Percentiles rank a stretch among this genome's conserved stretches.
These are phyloP conservation scores for Eupithecia exiguata DNA, from an alignment of 2,888 invertebrate genomes.

Conservation along the genomic window DNA sequence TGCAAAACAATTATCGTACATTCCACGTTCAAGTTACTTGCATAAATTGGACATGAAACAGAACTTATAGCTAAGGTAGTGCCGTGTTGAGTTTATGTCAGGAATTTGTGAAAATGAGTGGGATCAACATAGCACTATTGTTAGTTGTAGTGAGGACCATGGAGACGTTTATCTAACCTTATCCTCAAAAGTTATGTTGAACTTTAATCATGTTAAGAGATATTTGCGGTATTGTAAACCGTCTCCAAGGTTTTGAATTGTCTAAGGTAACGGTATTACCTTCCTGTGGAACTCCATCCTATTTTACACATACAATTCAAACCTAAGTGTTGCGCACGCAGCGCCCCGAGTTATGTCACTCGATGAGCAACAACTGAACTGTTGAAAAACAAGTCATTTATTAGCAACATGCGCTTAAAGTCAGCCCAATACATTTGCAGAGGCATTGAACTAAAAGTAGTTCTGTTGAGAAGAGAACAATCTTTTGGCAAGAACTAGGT, in stretches of 20 bases:
- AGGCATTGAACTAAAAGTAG: slow-evolving; percentile 54
- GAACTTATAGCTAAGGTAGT: slow-evolving; percentile 62
- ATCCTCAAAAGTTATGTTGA: slow-evolving; percentile 1
- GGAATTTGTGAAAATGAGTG: slow-evolving; percentile 40
- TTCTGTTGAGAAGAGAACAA: slow-evolving; percentile 17
- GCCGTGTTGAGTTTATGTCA: slow-evolving; percentile 61
- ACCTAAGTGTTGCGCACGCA: slow-evolving; percentile 83
- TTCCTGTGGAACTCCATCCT: slow-evolving; percentile 80
- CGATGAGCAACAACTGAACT: slow-evolving; percentile 83
- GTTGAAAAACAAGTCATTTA: slow-evolving; percentile 84
- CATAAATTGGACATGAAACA: slow-evolving; percentile 72
- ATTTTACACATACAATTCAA: slow-evolving; percentile 83
- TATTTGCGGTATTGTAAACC: slow-evolving; percentile 37
- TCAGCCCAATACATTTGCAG: slow-evolving; percentile 72
- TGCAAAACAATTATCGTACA: slow-evolving; percentile 70
- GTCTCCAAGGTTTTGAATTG: slow-evolving; percentile 73
- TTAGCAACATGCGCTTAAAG: slow-evolving; percentile 83
- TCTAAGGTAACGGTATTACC: slow-evolving; percentile 81
- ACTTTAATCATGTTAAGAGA: slow-evolving; percentile 3
- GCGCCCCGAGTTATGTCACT: slow-evolving; percentile 83
- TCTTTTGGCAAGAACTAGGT: slow-evolving; percentile 13
- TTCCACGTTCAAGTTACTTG: slow-evolving; percentile 68
- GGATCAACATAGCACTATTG: slow-evolving; percentile 65
- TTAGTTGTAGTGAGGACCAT: slow-evolving; percentile 59
- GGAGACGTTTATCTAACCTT: slow-evolving; percentile 56